Evolutionary conservation across 92 coral and sea anemone genomes (phyloP).

Genomic region (Plumapathes pennacea): DNA sequence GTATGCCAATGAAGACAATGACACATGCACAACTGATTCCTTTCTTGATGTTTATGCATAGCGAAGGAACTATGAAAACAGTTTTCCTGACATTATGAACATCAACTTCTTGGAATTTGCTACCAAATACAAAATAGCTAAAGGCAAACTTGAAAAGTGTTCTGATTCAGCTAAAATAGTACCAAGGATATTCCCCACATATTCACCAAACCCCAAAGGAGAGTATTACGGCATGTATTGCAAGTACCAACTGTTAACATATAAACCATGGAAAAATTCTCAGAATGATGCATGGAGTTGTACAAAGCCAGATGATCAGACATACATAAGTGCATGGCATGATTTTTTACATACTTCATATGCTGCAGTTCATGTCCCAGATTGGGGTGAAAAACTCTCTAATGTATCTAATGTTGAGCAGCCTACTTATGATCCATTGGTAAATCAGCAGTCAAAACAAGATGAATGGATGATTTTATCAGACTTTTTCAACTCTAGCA

Average conservation of each 20-base stretch:
- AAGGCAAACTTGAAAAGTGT: slow-evolving; percentile 26
- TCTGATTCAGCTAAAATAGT: slow-evolving; percentile 33
- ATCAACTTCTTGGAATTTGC: slow-evolving; percentile 29
- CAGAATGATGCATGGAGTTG: slow-evolving; percentile 50
- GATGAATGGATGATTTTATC: slow-evolving; percentile 67
- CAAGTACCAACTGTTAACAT: slow-evolving; percentile 48
- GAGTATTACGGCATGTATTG: slow-evolving; percentile 37
- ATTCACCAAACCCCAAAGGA: slow-evolving; percentile 53
- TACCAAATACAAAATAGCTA: slow-evolving; percentile 15
- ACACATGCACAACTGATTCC: slow-evolving; percentile 34
- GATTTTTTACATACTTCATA: slow-evolving; percentile 48
- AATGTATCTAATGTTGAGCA: slow-evolving; percentile 29
- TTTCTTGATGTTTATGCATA: slow-evolving; percentile 58
- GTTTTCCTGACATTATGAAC: slow-evolving; percentile 7
- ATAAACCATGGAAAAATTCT: slow-evolving; percentile 52
- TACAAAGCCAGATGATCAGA: slow-evolving; percentile 20
- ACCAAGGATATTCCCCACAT: slow-evolving; percentile 52
- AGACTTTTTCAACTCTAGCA: slow-evolving; percentile 36
- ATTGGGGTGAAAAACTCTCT: slow-evolving; percentile 51
- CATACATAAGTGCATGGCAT: slow-evolving; percentile 45
- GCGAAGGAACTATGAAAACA: slow-evolving; percentile 15
- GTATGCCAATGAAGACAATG: slow-evolving; percentile 34
- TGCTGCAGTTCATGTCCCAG: slow-evolving; percentile 45
- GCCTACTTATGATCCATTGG: slow-evolving; percentile 13
- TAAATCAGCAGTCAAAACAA: slow-evolving; percentile 9